These are phyloP conservation scores for Phalera bucephala DNA, from an alignment of 2,888 invertebrate species.

Conservation along the genomic window DNA sequence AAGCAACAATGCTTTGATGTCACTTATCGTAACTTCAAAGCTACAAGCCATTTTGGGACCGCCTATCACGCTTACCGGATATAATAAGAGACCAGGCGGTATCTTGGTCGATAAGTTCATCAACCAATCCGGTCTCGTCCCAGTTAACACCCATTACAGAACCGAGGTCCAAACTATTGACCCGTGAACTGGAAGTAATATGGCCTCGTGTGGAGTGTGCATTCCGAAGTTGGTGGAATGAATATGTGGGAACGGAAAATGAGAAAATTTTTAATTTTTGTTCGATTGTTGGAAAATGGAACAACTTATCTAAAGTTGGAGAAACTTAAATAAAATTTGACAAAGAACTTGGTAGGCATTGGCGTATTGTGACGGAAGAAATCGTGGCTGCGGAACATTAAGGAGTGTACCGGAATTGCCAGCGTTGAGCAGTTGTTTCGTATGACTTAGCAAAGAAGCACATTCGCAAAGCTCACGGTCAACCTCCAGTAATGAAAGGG, in stretches of 20 bases:
- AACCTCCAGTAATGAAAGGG: too few species aligned
- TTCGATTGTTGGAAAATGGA: too few species aligned
- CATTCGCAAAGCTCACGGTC: too few species aligned
- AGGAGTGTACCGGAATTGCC: too few species aligned
- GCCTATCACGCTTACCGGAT: background rate
- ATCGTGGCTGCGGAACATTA: too few species aligned
- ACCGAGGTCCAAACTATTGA: constrained; percentile 22
- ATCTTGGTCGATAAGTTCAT: background rate
- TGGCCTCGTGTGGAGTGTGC: constrained; percentile 15
- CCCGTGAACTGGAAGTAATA: constrained; percentile 38
- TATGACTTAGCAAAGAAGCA: too few species aligned
- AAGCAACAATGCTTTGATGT: background rate
- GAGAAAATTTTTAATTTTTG: too few species aligned
- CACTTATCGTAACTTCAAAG: background rate
- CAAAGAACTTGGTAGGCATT: too few species aligned
- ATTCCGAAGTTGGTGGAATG: background rate
- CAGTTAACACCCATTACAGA: constrained; percentile 22
- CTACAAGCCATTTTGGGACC: constrained; percentile 1
- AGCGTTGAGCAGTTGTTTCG: too few species aligned
- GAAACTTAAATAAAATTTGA: too few species aligned
- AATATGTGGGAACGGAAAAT: background rate
- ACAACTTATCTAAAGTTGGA: too few species aligned
- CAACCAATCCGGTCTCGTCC: constrained; percentile 8
- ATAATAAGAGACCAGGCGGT: background rate
- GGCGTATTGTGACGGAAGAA: too few species aligned